Percentiles rank a stretch among this genome's conserved stretches.
Evolutionary conservation across 1,140 invertebrate species (phyloP).

Genomic region (Cephus cinctus): DNA sequence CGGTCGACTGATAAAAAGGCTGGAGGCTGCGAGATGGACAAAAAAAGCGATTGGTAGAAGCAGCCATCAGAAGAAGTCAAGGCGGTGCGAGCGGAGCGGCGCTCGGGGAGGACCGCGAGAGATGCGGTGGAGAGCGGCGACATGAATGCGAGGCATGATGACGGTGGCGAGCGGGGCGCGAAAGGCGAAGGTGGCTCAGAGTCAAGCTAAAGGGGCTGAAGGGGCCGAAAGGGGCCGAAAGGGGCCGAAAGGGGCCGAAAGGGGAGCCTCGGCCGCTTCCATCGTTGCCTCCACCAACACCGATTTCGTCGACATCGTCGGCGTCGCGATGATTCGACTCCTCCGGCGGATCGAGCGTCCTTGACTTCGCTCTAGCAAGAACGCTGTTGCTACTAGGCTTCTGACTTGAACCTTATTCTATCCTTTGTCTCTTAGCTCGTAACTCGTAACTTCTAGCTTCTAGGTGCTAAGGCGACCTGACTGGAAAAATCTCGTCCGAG

Average conservation of each 20-base stretch:
- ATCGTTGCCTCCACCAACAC: no score
- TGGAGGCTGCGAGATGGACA: slow-evolving; percentile 35
- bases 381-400: no score
- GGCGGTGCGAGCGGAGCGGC: slow-evolving; percentile 3
- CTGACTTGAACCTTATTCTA: no score
- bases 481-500: no score
- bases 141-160: background rate
- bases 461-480: no score
- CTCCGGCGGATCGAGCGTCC: slow-evolving; percentile 34
- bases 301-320: no score
- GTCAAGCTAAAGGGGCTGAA: slow-evolving; percentile 8
- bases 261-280: slow-evolving; percentile 33
- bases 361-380: slow-evolving; percentile 39
- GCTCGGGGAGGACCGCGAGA: background rate
- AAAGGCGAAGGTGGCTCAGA: slow-evolving; percentile 9
- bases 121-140: background rate
- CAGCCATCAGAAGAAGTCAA: slow-evolving; percentile 25
- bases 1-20: slow-evolving; percentile 45
- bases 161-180: slow-evolving; percentile 16
- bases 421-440: no score
- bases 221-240: slow-evolving; percentile 26
- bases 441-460: no score
- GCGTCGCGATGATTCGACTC: slow-evolving; percentile 33
- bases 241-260: slow-evolving; percentile 39
- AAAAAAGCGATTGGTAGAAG: slow-evolving; percentile 35